These are phyloP conservation scores for Drosophila saltans DNA, from an alignment of 1,140 invertebrate species.

Conservation along the genomic window DNA sequence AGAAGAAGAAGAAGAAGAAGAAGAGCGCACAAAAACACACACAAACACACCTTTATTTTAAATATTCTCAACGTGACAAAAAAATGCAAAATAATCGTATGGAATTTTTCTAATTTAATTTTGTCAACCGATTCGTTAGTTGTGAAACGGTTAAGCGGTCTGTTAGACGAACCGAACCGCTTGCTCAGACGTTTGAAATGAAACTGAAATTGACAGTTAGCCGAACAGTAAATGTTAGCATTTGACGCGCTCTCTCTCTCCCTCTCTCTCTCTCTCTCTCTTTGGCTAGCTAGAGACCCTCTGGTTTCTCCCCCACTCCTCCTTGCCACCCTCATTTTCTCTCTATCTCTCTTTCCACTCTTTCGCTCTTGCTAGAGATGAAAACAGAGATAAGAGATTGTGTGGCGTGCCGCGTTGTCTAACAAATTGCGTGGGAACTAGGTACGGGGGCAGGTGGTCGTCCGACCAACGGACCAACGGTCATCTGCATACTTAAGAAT, in stretches of 20 bases:
- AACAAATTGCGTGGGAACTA: constrained; percentile 22
- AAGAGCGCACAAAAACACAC: neutral
- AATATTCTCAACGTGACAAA: neutral
- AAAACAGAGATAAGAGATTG: constrained; percentile 19
- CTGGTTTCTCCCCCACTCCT: neutral
- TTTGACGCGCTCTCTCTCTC: constrained; percentile 15
- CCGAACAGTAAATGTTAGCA: constrained; percentile 14
- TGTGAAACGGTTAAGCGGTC: constrained; percentile 22
- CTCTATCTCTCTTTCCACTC: neutral
- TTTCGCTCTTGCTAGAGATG: neutral
- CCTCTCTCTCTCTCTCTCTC: constrained; percentile 10
- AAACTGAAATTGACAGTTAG: constrained; percentile 43
- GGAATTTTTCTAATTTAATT: constrained; percentile 16
- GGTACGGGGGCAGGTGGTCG: constrained; percentile 9
- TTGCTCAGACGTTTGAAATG: constrained; percentile 35
- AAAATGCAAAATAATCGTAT: constrained; percentile 33
- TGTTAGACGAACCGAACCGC: constrained; percentile 31
- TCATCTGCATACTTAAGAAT: constrained; percentile 6
- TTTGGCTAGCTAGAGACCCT: neutral
- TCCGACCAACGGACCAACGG: neutral
- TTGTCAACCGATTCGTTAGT: constrained; percentile 19
- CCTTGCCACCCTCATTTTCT: neutral
- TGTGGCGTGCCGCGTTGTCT: constrained; percentile 15
- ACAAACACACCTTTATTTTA: constrained; percentile 35
- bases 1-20: too few species aligned